phyloP scores from a whole-genome alignment of 1,140 invertebrate genomes.

The Diploscapter pachys region DNA sequence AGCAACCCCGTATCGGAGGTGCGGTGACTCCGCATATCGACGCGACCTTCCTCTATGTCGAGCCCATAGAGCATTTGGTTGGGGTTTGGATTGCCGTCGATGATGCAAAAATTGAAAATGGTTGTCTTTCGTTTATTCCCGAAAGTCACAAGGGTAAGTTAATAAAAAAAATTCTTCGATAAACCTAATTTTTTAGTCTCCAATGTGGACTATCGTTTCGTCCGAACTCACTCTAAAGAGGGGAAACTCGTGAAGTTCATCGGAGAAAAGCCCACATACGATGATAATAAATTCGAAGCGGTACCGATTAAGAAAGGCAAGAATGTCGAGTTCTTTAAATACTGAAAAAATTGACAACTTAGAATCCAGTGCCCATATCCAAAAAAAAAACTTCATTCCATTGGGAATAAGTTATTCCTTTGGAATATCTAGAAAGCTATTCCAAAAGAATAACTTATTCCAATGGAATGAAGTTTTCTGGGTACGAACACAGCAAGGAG shows the following conservation, averaged over 20 bases:
- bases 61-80: constrained; percentile 69
- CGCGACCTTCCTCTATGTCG: constrained; percentile 76
- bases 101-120: constrained; percentile 84
- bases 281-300: constrained; percentile 73
- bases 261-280: constrained; percentile 69
- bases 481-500: too few relatives aligned
- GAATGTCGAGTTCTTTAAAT: constrained; percentile 25
- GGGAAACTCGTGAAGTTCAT: constrained; percentile 64
- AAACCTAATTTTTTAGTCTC: constrained; percentile 9
- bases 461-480: too few relatives aligned
- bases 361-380: too few relatives aligned
- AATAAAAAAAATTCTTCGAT: constrained; percentile 1
- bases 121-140: constrained; percentile 84
- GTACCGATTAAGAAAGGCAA: constrained; percentile 76
- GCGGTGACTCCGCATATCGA: constrained; percentile 85
- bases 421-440: neutral
- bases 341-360: neutral
- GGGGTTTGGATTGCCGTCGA: constrained; percentile 94
- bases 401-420: neutral
- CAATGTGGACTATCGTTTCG: constrained; percentile 64
- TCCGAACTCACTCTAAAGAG: constrained; percentile 69
- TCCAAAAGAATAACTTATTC: neutral
- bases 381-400: too few relatives aligned
- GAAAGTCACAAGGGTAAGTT: constrained; percentile 80
- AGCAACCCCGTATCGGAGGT: constrained; percentile 80